A percentile compares a stretch with the other conserved stretches of the same genome.
phyloP scores from a whole-genome alignment of 1,140 invertebrate genomes.

The Cydia splendana region DNA sequence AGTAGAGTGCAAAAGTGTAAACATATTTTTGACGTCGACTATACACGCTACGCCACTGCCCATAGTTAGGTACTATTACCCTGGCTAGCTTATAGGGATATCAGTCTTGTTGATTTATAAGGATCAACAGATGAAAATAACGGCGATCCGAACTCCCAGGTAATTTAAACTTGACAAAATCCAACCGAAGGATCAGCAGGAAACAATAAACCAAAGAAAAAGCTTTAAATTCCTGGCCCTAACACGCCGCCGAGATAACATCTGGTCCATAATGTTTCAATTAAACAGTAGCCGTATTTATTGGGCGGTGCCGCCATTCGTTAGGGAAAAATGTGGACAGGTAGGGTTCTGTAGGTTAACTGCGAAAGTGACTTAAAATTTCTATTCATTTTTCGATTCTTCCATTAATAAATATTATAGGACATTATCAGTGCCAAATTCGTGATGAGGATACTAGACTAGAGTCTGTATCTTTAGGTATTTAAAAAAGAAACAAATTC shows the following conservation, averaged over 20 bases:
- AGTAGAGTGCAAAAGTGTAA: too few relatives aligned
- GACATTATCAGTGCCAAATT: too few relatives aligned
- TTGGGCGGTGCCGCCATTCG: slow-evolving; percentile 46
- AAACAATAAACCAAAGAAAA: slow-evolving; percentile 41
- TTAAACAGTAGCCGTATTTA: slow-evolving; percentile 75
- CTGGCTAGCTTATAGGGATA: too few relatives aligned
- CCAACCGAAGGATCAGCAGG: background rate
- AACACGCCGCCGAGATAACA: slow-evolving; percentile 58
- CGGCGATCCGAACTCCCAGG: background rate
- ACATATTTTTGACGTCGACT: too few relatives aligned
- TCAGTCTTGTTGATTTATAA: too few relatives aligned
- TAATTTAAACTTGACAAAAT: background rate
- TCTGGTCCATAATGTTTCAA: slow-evolving; percentile 72
- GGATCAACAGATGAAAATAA: background rate
- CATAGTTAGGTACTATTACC: too few relatives aligned
- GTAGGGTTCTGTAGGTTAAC: background rate
- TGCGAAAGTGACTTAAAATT: background rate
- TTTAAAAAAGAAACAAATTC: too few relatives aligned
- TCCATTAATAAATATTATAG: too few relatives aligned
- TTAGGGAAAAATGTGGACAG: slow-evolving; percentile 33
- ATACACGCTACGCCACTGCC: too few relatives aligned
- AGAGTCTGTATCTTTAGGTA: too few relatives aligned
- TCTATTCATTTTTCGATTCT: too few relatives aligned
- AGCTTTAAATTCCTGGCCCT: slow-evolving; percentile 46
- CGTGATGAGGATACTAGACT: too few relatives aligned